Conservation (phyloP, 2,113 vertebrate genomes). For the Pipra filicauda region DNA sequence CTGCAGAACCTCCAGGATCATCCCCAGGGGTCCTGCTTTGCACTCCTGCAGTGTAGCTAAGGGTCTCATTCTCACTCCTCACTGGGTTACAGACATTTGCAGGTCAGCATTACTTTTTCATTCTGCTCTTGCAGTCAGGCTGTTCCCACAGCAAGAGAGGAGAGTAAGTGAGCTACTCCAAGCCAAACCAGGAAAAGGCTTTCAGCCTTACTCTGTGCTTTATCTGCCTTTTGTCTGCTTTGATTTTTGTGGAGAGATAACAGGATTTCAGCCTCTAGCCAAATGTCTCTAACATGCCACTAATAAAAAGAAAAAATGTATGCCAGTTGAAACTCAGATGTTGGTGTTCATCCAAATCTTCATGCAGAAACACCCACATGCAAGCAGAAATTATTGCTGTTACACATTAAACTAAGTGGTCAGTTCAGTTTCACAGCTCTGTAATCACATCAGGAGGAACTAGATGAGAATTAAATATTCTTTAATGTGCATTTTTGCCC, state of each 20-base stretch:
- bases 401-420: conserved; percentile 17
- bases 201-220: not conserved
- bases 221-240: not conserved
- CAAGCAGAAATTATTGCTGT: not conserved
- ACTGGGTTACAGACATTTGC: not conserved
- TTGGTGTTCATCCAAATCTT: not conserved
- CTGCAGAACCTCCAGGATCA: not conserved
- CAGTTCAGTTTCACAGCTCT: not conserved
- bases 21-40: not conserved
- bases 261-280: not conserved
- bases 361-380: not conserved
- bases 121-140: not conserved
- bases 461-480: not conserved
- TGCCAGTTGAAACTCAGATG: not conserved
- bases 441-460: not conserved
- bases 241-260: not conserved
- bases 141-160: not conserved
- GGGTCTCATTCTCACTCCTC: not conserved
- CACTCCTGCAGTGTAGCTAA: not conserved
- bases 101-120: not conserved
- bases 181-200: not conserved
- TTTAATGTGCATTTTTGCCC: not conserved
- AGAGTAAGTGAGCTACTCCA: not conserved
- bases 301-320: not conserved
- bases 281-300: not conserved